These are phyloP conservation scores for Fragum fragum DNA, from an alignment of 2,888 invertebrate species.

Conservation along the genomic window DNA sequence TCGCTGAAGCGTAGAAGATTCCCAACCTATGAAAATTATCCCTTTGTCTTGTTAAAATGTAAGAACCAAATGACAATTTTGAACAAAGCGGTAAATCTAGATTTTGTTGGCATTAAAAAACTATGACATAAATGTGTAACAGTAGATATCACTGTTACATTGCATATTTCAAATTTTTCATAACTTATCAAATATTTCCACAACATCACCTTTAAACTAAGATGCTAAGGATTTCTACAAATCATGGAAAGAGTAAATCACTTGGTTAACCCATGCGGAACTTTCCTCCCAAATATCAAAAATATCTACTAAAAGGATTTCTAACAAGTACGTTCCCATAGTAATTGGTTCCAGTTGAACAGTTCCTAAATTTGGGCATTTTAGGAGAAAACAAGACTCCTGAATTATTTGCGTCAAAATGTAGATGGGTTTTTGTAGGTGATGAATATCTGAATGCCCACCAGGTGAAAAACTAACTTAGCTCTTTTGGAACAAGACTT, in stretches of 20 bases:
- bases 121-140: too few relatives aligned
- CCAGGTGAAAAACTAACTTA: conserved; percentile 20
- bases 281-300: conserved; percentile 26
- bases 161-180: too few relatives aligned
- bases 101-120: too few relatives aligned
- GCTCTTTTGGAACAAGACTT: background rate
- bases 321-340: conserved; percentile 31
- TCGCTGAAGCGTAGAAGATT: conserved; percentile 44
- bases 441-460: conserved; percentile 17
- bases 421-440: background rate
- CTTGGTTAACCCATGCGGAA: conserved; percentile 7
- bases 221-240: background rate
- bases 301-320: conserved; percentile 35
- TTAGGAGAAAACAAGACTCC: conserved; percentile 16
- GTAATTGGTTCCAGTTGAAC: conserved; percentile 34
- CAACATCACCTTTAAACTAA: background rate
- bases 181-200: too few relatives aligned
- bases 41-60: background rate
- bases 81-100: too few relatives aligned
- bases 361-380: conserved; percentile 32
- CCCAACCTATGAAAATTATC: conserved; percentile 29
- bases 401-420: conserved; percentile 17
- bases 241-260: conserved; percentile 1
- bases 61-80: background rate
- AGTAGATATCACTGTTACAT: too few relatives aligned